phyloP scores from a whole-genome alignment of 2,797 vertebrate species.

The Sebastes itinus region DNA sequence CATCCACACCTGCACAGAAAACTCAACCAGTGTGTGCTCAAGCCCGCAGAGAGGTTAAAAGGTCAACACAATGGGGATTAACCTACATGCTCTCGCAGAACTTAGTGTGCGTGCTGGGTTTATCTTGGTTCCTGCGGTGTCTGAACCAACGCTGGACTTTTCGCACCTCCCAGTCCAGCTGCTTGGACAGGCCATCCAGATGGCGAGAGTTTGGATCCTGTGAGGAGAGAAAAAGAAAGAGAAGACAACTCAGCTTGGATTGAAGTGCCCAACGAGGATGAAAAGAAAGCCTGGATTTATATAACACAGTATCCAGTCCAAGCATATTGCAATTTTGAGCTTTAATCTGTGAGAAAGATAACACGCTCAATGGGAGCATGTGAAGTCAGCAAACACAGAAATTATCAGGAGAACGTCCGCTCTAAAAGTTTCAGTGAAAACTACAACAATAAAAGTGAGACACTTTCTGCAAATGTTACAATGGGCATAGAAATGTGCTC shows the following conservation, averaged over 20 bases:
- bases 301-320: not conserved
- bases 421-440: not conserved
- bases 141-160: slow-evolving; percentile 98
- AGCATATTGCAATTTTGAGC: not conserved
- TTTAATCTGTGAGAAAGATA: not conserved
- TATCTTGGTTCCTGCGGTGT: slow-evolving; percentile 95
- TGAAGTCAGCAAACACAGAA: not conserved
- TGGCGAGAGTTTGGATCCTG: slow-evolving; percentile 92
- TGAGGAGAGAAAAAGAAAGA: slow-evolving; percentile 1
- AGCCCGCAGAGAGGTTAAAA: slow-evolving; percentile 20
- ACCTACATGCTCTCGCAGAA: slow-evolving; percentile 99
- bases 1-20: not conserved
- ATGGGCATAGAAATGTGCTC: not conserved
- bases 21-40: not conserved
- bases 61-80: not conserved
- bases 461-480: not conserved
- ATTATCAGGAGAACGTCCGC: not conserved
- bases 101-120: slow-evolving; percentile 92
- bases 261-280: not conserved
- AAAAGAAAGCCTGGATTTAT: not conserved
- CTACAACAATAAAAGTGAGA: not conserved
- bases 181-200: slow-evolving; percentile 93
- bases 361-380: not conserved
- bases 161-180: slow-evolving; percentile 96
- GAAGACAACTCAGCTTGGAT: not conserved